Evolutionary conservation across 2,797 vertebrate genomes (phyloP), one percentile per base, ranked within the genome.

Genomic region (Amphiprion clarkii): DNA sequence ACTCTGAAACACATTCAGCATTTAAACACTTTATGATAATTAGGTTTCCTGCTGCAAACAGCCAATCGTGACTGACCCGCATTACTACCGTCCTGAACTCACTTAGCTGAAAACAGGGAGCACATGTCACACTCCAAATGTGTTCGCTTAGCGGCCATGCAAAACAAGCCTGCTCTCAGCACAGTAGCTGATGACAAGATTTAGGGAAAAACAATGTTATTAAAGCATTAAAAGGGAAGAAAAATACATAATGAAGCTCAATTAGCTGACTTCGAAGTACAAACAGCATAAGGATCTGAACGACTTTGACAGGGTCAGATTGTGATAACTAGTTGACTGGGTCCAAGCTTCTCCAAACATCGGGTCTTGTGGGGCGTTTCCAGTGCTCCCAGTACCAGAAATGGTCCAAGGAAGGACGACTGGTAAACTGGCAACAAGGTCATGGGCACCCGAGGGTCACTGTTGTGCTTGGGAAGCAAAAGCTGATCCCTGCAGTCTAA

Each of bases 21-120:
- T 86, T 81, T 82, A 74, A 89, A 89, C 63, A 57, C 78, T 71
- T 71, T 73, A 81, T 91, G 85, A 40, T 84, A 84, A 88, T 87
- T 65, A 74, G 63, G 56, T 27, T 81, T 83, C 21, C 54, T 53
- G 63, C 64, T 56, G 48, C 64, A 76, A 74, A 81, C 55, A 64
- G 16, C 46, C 79, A 55, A 52, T 81, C 62, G 68, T 62, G 60
- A 54, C 64, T 73, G 71, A 85, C 76, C 76, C 62, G 75, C 53
- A 56, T 67, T 46, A 70, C 77, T 46, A 82, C 16, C 75, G 68
- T 70, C 72, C 71, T 82, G 59, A 83, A 68, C 76, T 81, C 65
- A 21, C 58, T 82, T 71, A 76, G 44, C 19, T 62, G 16, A 54
- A 76, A 78, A 71, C 54, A 65, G 40, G 42, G 48, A 70, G 63